A percentile compares a stretch with the other conserved stretches of the same genome.
These are phyloP conservation scores for Urocitellus parryii DNA, from an alignment of 2,113 vertebrate species.

Conservation along the genomic window DNA sequence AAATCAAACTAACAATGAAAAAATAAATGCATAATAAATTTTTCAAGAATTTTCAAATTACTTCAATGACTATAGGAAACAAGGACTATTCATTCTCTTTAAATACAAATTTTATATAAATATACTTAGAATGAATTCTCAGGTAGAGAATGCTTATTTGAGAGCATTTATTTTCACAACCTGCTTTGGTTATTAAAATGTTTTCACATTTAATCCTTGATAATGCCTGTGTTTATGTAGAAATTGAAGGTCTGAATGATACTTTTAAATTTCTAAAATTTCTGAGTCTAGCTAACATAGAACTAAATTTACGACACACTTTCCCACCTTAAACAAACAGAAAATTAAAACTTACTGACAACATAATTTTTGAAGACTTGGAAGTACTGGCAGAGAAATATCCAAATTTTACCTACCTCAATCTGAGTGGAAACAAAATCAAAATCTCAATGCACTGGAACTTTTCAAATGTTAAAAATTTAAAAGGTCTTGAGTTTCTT, in stretches of 20 bases:
- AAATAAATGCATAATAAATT: background rate
- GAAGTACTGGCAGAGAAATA: constrained; percentile 83
- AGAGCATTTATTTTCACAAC: background rate
- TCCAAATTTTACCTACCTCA: too few species aligned
- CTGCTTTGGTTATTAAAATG: background rate
- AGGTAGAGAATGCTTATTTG: background rate
- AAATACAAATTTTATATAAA: background rate
- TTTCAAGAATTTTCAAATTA: background rate
- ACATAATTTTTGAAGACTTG: constrained; percentile 88
- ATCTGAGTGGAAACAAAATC: too few species aligned
- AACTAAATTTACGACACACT: constrained; percentile 85
- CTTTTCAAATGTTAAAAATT: constrained; percentile 93
- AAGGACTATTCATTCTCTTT: background rate
- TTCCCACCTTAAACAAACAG: constrained; percentile 87
- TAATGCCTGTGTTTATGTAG: constrained; percentile 87
- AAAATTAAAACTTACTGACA: constrained; percentile 89
- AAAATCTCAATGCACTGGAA: constrained; percentile 89
- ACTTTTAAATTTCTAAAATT: constrained; percentile 88
- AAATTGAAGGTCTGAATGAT: constrained; percentile 88
- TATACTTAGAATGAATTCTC: background rate
- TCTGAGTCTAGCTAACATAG: constrained; percentile 88
- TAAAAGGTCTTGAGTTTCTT: constrained; percentile 95
- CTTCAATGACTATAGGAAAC: background rate
- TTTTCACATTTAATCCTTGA: constrained; percentile 87
- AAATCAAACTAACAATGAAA: background rate